Evolutionary conservation across 2,888 invertebrate genomes (phyloP).

Genomic region (Cosmia trapezina): DNA sequence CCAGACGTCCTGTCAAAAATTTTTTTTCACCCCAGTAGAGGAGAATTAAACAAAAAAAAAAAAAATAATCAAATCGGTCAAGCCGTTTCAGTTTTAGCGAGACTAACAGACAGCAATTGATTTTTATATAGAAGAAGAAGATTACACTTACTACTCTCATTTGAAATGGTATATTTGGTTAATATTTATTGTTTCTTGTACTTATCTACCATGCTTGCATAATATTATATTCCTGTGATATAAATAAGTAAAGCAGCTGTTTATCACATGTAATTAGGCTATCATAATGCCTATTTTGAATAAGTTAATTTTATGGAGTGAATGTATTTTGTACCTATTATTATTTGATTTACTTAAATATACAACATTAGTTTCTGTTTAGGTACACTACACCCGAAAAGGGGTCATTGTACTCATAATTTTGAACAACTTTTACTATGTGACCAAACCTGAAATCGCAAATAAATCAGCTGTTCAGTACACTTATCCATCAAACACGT

Average conservation of each 20-base stretch:
- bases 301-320: slow-evolving; percentile 24
- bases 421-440: too few relatives aligned
- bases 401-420: too few relatives aligned
- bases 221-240: slow-evolving; percentile 68
- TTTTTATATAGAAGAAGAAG: slow-evolving; percentile 27
- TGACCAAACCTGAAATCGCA: too few relatives aligned
- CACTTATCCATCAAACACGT: too few relatives aligned
- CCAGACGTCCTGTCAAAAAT: too few relatives aligned
- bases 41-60: too few relatives aligned
- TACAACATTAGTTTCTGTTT: slow-evolving; percentile 36
- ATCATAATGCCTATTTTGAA: slow-evolving; percentile 32
- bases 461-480: too few relatives aligned
- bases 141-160: slow-evolving; percentile 17
- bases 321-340: slow-evolving; percentile 33
- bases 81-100: too few relatives aligned
- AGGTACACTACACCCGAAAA: too few relatives aligned
- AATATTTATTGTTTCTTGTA: slow-evolving; percentile 23
- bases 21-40: too few relatives aligned
- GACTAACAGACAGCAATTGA: too few relatives aligned
- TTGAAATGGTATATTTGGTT: slow-evolving; percentile 15
- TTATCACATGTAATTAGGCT: slow-evolving; percentile 28
- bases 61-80: too few relatives aligned
- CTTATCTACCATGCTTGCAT: slow-evolving; percentile 51
- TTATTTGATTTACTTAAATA: slow-evolving; percentile 20
- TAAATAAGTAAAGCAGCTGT: slow-evolving; percentile 55